These are phyloP conservation scores for Cantharis flavilabris DNA, from an alignment of 2,888 invertebrate species.

Conservation along the genomic window DNA sequence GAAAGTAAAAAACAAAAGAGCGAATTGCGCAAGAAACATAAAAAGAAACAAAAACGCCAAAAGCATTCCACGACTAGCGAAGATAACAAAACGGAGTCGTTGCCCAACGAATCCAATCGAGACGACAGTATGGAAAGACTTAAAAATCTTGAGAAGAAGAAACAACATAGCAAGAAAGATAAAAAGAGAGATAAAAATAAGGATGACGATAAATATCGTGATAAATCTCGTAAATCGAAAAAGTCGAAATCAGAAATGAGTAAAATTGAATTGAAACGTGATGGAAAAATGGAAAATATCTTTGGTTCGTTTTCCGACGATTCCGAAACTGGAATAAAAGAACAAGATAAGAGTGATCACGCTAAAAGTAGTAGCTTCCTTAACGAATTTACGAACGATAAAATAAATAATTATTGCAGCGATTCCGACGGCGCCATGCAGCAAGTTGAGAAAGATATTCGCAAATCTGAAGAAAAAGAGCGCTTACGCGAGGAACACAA, in stretches of 20 bases:
- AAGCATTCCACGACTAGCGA: slow-evolving; percentile 67
- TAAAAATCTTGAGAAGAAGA: slow-evolving; percentile 51
- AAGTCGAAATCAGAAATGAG: slow-evolving; percentile 53
- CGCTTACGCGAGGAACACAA: slow-evolving; percentile 59
- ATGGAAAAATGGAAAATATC: slow-evolving; percentile 86
- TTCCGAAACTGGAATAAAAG: slow-evolving; percentile 54
- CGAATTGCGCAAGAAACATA: slow-evolving; percentile 76
- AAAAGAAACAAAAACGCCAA: slow-evolving; percentile 82
- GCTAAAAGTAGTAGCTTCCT: slow-evolving; percentile 28
- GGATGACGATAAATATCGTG: slow-evolving; percentile 60
- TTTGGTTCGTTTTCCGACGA: slow-evolving; percentile 85
- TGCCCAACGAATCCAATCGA: slow-evolving; percentile 38
- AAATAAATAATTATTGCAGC: slow-evolving; percentile 53
- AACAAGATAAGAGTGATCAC: slow-evolving; percentile 35
- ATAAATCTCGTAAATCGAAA: slow-evolving; percentile 65
- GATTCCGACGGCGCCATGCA: slow-evolving; percentile 55
- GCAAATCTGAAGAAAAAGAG: slow-evolving; percentile 41
- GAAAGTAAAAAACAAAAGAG: slow-evolving; percentile 45
- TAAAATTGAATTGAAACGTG: slow-evolving; percentile 62
- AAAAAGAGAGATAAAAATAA: slow-evolving; percentile 64
- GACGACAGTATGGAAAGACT: slow-evolving; percentile 46
- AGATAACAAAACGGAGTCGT: slow-evolving; percentile 57
- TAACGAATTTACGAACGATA: slow-evolving; percentile 34
- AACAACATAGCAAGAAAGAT: slow-evolving; percentile 62
- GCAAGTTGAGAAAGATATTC: slow-evolving; percentile 37